Evolutionary conservation across 2,797 vertebrate species (phyloP), one percentile per base, ranked within the genome.

Genomic region (Cichlasoma orientale): DNA sequence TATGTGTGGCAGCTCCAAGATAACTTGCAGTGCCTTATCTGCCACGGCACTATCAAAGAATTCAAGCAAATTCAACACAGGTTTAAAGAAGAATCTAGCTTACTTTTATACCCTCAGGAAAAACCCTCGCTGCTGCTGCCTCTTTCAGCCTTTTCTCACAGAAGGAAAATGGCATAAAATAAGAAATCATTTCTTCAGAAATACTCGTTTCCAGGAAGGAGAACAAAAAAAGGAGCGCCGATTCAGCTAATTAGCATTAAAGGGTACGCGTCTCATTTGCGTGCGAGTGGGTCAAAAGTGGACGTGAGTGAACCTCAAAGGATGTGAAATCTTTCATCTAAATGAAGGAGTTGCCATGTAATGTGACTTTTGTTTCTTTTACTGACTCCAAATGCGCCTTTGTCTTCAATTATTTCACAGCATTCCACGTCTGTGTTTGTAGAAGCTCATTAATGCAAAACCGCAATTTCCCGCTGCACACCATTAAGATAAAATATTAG

Each of bases 21-120:
- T 92, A 89, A 90, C 78, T 86, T 57, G 77, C 79, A 70, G 70
- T 4, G 52, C 69, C 78, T 87, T 90, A 92, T 91, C 90, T 88
- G 21, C 68, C 5, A 7, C 7, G 10, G 77, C 18, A 52, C 72
- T 83, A 87, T 90, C 89, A 85, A 83, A 83, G 82, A 87, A 82
- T 71, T 86, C 57, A 23, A 83, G 88, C 83, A 50, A 72, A 89
- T 89, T 74, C 87, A 85, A 74, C 84, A 29, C 71, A 66, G 80
- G 86, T 79, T 91, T 77, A 54, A 78, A 82, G 71, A 61, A 78
- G 75, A 79, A 84, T 74, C 77, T 56, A 55, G 75, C 72, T 58
- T 56, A 18, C 57, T 16, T 74, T 78, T 82, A 47, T 27, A 74
- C 31, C 29, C 79, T 21, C 13, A 58, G 81, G 75, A 83, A 81